Percentiles rank a stretch among this genome's conserved stretches.
Conservation (phyloP, 1,140 invertebrate species). For the Calliopsis andreniformis region DNA sequence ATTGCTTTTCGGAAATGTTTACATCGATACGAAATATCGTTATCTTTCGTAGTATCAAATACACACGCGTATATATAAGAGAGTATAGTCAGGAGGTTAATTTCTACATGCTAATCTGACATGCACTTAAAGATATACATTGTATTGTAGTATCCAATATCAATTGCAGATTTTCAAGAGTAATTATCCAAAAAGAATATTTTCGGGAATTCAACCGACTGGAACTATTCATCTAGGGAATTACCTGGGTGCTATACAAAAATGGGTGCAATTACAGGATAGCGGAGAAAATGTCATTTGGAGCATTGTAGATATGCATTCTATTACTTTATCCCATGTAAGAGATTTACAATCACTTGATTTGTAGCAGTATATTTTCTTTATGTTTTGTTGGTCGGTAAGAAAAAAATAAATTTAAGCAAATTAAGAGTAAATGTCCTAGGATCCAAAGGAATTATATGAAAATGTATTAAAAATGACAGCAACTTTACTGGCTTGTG, state of each 20-base stretch:
- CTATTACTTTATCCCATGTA: constrained; percentile 93
- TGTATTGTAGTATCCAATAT: background rate
- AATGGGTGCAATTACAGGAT: constrained; percentile 93
- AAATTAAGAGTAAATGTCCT: constrained; percentile 53
- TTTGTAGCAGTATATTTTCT: too few species aligned
- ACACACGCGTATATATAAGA: too few species aligned
- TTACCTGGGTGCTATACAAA: constrained; percentile 95
- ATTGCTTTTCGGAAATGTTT: too few species aligned
- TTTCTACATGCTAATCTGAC: too few species aligned
- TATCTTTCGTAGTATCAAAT: too few species aligned
- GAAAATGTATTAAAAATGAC: constrained; percentile 89
- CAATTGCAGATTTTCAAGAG: background rate
- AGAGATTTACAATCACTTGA: constrained; percentile 33
- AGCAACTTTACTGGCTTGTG: constrained; percentile 94
- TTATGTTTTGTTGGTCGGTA: too few species aligned
- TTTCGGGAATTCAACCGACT: constrained; percentile 98
- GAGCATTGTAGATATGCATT: constrained; percentile 97
- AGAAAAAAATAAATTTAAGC: background rate
- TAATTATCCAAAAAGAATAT: constrained; percentile 83
- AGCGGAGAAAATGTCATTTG: constrained; percentile 87
- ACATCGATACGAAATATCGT: too few species aligned
- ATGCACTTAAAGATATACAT: too few species aligned
- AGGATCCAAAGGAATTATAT: constrained; percentile 86
- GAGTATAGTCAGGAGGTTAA: too few species aligned
- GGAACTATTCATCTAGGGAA: constrained; percentile 97